phyloP scores from a whole-genome alignment of 2,113 vertebrate species.

The Panthera leo region DNA sequence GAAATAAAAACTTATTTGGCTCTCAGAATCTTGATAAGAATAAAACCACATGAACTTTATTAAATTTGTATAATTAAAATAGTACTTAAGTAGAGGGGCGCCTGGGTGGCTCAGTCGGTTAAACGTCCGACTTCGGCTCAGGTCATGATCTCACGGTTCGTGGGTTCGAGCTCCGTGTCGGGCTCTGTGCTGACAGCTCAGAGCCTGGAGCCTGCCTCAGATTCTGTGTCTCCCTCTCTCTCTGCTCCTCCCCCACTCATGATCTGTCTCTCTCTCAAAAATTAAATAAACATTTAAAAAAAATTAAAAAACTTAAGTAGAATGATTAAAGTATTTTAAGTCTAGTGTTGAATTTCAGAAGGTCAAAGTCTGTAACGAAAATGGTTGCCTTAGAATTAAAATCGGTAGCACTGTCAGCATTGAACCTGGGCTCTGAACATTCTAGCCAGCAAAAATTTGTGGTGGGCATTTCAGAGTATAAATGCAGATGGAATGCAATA shows the following conservation, averaged over 20 bases:
- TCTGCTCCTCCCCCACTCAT: too few species aligned
- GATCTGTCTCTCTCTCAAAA: too few species aligned
- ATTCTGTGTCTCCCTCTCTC: too few species aligned
- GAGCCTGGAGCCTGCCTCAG: too few species aligned
- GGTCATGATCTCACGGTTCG: too few species aligned
- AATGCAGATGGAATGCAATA: conserved; percentile 1
- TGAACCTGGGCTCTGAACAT: background rate
- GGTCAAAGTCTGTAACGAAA: conserved; percentile 22
- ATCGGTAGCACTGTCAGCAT: background rate
- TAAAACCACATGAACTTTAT: conserved; percentile 19
- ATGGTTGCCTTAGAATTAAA: conserved; percentile 7
- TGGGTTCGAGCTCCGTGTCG: too few species aligned
- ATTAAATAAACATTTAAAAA: too few species aligned
- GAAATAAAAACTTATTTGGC: background rate
- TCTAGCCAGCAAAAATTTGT: conserved; percentile 19
- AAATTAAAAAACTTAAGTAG: background rate
- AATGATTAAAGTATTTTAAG: conserved; percentile 28
- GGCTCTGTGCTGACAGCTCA: too few species aligned
- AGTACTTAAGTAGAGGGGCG: background rate
- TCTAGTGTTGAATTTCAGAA: conserved; percentile 8
- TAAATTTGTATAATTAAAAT: background rate
- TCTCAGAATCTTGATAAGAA: conserved; percentile 15
- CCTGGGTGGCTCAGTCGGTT: too few species aligned
- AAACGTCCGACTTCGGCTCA: too few species aligned
- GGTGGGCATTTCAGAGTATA: background rate